Conservation (phyloP, 2,888 invertebrate species). For the Galeopsomyia nigrocyanea region DNA sequence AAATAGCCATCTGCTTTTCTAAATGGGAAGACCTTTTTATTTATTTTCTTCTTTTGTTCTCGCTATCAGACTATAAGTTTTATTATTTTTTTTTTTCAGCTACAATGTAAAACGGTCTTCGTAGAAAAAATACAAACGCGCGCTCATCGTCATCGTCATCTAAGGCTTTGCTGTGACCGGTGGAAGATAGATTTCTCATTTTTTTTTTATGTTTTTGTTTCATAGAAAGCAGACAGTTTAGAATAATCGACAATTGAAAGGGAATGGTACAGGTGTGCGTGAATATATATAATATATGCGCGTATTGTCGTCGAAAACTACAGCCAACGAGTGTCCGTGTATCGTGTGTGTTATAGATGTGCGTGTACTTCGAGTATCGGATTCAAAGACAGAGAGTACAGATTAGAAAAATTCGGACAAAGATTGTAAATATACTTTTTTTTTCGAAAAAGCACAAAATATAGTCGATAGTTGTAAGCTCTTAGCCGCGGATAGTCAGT, state of each 20-base stretch:
- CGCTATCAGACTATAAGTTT: slow-evolving; percentile 24
- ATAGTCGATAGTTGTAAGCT: slow-evolving; percentile 9
- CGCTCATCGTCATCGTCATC: background rate
- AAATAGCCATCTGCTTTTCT: slow-evolving; percentile 13
- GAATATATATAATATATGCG: too few species aligned
- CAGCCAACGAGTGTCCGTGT: background rate
- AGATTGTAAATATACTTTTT: background rate
- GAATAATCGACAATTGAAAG: too few species aligned
- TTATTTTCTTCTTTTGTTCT: background rate
- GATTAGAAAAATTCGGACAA: background rate
- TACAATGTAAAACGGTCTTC: slow-evolving; percentile 17
- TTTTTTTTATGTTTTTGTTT: too few species aligned
- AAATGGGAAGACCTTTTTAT: slow-evolving; percentile 37
- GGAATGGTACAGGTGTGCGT: slow-evolving; percentile 38
- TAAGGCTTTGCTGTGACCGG: too few species aligned
- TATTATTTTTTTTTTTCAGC: slow-evolving; percentile 4
- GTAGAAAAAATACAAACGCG: slow-evolving; percentile 31
- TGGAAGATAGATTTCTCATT: too few species aligned
- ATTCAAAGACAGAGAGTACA: background rate
- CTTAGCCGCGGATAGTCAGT: slow-evolving; percentile 20
- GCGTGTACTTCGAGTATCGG: background rate
- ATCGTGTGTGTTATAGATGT: background rate
- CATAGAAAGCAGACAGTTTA: too few species aligned
- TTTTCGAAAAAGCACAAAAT: background rate
- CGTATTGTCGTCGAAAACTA: slow-evolving; percentile 33